phyloP scores from a whole-genome alignment of 2,888 invertebrate genomes.

The Drosophila meridiana region DNA sequence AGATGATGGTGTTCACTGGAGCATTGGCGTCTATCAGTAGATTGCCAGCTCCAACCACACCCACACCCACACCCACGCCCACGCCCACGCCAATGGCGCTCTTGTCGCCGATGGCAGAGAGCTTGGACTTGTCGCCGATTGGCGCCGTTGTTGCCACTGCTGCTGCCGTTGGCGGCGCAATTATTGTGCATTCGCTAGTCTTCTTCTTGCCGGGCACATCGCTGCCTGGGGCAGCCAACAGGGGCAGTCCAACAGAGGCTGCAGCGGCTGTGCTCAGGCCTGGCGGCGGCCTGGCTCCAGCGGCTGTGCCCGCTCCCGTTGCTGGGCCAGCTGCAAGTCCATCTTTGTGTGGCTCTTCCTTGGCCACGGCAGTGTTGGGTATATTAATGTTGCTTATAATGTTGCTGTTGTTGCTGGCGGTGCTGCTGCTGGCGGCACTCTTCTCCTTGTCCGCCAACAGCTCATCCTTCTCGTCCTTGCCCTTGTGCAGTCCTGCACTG shows the following conservation, averaged over 20 bases:
- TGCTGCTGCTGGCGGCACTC: conserved; percentile 51
- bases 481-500: conserved; percentile 87
- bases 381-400: conserved; percentile 51
- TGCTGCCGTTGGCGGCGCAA: conserved; percentile 41
- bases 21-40: conserved; percentile 90
- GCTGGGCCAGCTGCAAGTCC: conserved; percentile 8
- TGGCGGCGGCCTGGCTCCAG: conserved; percentile 60
- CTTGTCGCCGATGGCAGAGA: conserved; percentile 73
- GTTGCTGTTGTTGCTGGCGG: conserved; percentile 49
- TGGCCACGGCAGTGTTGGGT: conserved; percentile 69
- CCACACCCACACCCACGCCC: conserved; percentile 23
- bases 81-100: conserved; percentile 3
- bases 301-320: conserved; percentile 13
- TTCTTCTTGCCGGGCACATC: conserved; percentile 65
- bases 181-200: conserved; percentile 42
- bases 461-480: conserved; percentile 67
- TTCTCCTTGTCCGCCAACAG: conserved; percentile 64
- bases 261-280: conserved; percentile 58
- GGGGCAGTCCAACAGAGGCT: conserved; percentile 24
- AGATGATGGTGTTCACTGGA: conserved; percentile 94
- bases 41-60: conserved; percentile 43
- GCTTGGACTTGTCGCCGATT: conserved; percentile 63
- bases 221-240: conserved; percentile 39
- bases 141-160: conserved; percentile 21
- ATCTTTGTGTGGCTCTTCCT: conserved; percentile 62